Conservation (phyloP, 2,888 invertebrate genomes). For the Fragum sueziense region DNA sequence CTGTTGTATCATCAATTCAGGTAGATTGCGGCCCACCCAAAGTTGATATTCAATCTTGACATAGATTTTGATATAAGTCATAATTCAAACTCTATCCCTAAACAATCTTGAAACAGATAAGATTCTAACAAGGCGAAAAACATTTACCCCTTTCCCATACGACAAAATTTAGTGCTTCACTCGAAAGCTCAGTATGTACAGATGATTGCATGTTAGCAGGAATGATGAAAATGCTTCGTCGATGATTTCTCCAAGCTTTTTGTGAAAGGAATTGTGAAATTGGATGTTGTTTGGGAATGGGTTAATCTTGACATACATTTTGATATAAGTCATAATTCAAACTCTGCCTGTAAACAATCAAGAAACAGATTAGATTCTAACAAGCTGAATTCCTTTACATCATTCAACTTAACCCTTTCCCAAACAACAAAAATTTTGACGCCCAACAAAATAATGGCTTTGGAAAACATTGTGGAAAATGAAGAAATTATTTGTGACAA, state of each 20-base stretch:
- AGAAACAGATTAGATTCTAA: not conserved
- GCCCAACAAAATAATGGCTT: no score
- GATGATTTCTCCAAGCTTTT: no score
- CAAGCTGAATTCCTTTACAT: not conserved
- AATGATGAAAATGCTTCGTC: no score
- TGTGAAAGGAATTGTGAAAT: no score
- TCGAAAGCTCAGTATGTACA: no score
- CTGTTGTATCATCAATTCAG: no score
- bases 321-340: not conserved
- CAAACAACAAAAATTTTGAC: no score
- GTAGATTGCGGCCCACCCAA: constrained; percentile 18
- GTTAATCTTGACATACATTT: not conserved
- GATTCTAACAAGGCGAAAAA: not conserved
- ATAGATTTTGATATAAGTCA: not conserved
- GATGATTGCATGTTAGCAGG: no score
- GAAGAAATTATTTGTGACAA: no score
- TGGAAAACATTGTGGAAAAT: no score
- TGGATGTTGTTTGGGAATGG: no score
- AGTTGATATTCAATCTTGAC: not conserved
- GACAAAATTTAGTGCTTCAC: no score
- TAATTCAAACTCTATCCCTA: not conserved
- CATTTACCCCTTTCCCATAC: not conserved
- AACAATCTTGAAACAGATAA: not conserved
- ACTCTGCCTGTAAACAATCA: not conserved
- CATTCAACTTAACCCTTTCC: not conserved